These are phyloP conservation scores for Crematogaster levior DNA, from an alignment of 2,888 invertebrate species.

Conservation along the genomic window DNA sequence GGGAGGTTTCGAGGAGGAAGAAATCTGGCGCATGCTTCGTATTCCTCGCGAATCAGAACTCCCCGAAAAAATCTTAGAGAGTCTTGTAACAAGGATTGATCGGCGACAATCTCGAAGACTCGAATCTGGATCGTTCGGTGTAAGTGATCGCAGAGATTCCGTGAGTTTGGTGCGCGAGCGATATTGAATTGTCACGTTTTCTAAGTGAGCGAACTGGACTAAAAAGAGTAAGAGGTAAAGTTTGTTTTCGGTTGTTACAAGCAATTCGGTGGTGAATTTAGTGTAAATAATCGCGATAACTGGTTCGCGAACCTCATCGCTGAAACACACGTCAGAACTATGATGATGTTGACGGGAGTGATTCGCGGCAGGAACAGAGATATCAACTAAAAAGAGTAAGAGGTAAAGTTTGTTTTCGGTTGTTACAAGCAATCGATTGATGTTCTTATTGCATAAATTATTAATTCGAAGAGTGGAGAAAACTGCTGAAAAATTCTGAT, in stretches of 20 bases:
- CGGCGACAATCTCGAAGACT: conserved; percentile 12
- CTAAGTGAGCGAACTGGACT: conserved; percentile 41
- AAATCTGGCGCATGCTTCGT: conserved; percentile 19
- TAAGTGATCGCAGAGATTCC: conserved; percentile 30
- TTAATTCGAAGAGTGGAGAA: not conserved
- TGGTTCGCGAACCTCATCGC: not conserved
- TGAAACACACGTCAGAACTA: conserved; percentile 57
- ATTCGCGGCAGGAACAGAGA: conserved; percentile 63
- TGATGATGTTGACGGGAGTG: conserved; percentile 59
- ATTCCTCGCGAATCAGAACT: conserved; percentile 18
- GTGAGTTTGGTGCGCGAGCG: conserved; percentile 43
- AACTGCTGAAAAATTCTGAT: not conserved
- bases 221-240: conserved; percentile 67
- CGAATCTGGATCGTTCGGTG: conserved; percentile 34
- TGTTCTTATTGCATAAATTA: not conserved
- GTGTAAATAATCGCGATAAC: conserved; percentile 40
- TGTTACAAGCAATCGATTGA: not conserved
- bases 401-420: conserved; percentile 63
- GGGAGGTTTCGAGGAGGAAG: conserved; percentile 17
- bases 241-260: conserved; percentile 18
- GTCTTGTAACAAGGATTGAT: not conserved
- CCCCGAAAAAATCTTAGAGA: not conserved
- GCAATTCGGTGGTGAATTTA: conserved; percentile 21
- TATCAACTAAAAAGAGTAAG: conserved; percentile 60
- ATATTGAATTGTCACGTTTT: conserved; percentile 29